Evolutionary conservation across 2,797 vertebrate species (phyloP), one percentile per base, ranked within the genome.

Genomic region (Poeciliopsis presidionis): DNA sequence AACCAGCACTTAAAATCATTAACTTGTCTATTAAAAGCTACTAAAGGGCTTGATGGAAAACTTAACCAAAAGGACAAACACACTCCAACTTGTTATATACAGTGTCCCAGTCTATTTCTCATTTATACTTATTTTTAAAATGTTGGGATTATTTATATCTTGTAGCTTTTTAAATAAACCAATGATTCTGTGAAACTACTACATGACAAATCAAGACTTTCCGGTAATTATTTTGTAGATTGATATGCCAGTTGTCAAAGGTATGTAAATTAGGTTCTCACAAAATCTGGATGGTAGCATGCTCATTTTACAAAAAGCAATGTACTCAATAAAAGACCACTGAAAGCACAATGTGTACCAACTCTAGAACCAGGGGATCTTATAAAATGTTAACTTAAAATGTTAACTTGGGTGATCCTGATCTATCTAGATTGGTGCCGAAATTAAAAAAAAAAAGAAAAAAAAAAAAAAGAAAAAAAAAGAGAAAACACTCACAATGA

Each of bases 311-410:
- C 16, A 39, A 67, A 67, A 25, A 67, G 18, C 28, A 41, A 8
- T 67, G 20, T 67, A 67, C 8, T 41, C 4, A 25, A 2, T 67
- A 41, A 39, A 41, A 22, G 11, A 41, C 18, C 18, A 49, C 81
- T 81, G 49, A 72, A 57, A 80, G 81, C 63, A 77, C 78, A 75
- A 20, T 76, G 55, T 83, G 53, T 80, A 2, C 1, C 7, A 86
- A 72, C 61, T 14, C 14, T 18, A 33, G 30, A 16, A 41, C 63
- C 9, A 11, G 20, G 9, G 18, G 8, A 67, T 67, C 33, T 67
- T 36, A 39, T 22, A 39, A 39, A 39, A 39, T 39, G 36, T 39
- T 39, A 39, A 39, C 36, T 39, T 39, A 39, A 39, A 39, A 51
- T 5, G 14, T 20, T 46, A 61, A 41, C 45, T 3, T 1, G 36